These are phyloP conservation scores for Gadus macrocephalus DNA, from an alignment of 2,113 vertebrate genomes.

Conservation along the genomic window DNA sequence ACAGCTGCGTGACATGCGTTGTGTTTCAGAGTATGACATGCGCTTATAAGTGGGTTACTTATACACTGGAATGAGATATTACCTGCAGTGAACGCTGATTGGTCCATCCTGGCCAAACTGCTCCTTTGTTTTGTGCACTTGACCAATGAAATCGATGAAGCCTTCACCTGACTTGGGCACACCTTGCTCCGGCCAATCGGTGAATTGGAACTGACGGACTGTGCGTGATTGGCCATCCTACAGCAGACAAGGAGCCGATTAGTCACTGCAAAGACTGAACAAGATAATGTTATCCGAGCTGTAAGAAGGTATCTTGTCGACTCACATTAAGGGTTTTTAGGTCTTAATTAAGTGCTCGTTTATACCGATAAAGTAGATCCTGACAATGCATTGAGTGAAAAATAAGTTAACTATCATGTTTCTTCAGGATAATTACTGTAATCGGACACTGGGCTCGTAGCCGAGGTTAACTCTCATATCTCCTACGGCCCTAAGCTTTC, in stretches of 20 bases:
- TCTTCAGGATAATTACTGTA: slow-evolving; percentile 57
- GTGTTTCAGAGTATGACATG: neutral
- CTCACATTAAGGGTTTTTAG: too few relatives aligned
- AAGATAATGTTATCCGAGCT: too few relatives aligned
- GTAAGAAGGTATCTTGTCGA: too few relatives aligned
- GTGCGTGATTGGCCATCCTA: slow-evolving; percentile 97
- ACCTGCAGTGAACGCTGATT: slow-evolving; percentile 99
- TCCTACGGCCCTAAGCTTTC: slow-evolving; percentile 51
- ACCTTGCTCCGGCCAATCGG: slow-evolving; percentile 96
- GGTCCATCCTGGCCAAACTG: slow-evolving; percentile 98
- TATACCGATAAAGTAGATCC: slow-evolving; percentile 13
- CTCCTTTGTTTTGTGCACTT: slow-evolving; percentile 99
- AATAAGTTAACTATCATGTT: slow-evolving; percentile 34
- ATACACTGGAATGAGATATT: neutral
- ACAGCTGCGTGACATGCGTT: too few relatives aligned
- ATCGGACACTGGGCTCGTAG: slow-evolving; percentile 62
- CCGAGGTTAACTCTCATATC: slow-evolving; percentile 53
- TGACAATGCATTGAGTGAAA: slow-evolving; percentile 30
- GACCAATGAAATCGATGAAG: slow-evolving; percentile 98
- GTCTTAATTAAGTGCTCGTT: too few relatives aligned
- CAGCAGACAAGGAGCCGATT: too few relatives aligned
- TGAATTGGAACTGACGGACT: slow-evolving; percentile 98
- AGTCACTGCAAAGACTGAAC: too few relatives aligned
- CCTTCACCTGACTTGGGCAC: slow-evolving; percentile 98
- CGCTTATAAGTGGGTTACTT: too few relatives aligned